phyloP scores from a whole-genome alignment of 2,888 invertebrate genomes.

The Xestia rhomboidea region DNA sequence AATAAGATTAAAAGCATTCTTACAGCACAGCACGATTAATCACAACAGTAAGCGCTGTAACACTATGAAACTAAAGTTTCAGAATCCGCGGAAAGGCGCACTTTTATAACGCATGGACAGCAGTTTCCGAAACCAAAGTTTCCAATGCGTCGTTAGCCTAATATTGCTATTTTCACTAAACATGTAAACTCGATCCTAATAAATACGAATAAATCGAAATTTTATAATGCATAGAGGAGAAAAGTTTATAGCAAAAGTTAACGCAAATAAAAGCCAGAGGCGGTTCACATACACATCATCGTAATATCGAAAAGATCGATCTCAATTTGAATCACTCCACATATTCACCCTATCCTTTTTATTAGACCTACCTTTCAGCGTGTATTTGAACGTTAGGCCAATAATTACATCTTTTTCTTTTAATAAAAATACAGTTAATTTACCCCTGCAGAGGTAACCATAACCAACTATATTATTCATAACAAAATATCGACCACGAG shows the following conservation, averaged over 20 bases:
- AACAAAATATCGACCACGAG: conserved; percentile 42
- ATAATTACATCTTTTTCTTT: conserved; percentile 16
- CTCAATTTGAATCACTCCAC: conserved; percentile 6
- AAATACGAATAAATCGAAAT: conserved; percentile 29
- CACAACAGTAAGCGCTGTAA: conserved; percentile 45
- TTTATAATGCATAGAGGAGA: conserved; percentile 14
- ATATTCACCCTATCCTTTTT: not conserved
- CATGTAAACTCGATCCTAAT: conserved; percentile 32
- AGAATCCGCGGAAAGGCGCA: not conserved
- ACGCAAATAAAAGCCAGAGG: conserved; percentile 28
- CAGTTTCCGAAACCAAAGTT: conserved; percentile 11
- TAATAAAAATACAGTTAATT: conserved; percentile 49
- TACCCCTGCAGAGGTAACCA: conserved; percentile 21
- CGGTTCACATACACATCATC: conserved; percentile 7
- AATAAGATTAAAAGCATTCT: conserved; percentile 64
- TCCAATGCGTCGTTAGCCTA: conserved; percentile 8
- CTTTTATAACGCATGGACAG: not conserved
- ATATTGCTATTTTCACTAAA: conserved; percentile 23
- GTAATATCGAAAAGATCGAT: conserved; percentile 22
- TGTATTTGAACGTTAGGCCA: conserved; percentile 34
- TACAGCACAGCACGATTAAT: conserved; percentile 57
- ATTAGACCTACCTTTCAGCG: conserved; percentile 24
- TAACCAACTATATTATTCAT: conserved; percentile 39
- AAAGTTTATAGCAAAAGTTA: conserved; percentile 27
- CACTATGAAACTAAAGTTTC: conserved; percentile 5